phyloP scores from a whole-genome alignment of 2,113 vertebrate genomes.

The Anolis carolinensis region DNA sequence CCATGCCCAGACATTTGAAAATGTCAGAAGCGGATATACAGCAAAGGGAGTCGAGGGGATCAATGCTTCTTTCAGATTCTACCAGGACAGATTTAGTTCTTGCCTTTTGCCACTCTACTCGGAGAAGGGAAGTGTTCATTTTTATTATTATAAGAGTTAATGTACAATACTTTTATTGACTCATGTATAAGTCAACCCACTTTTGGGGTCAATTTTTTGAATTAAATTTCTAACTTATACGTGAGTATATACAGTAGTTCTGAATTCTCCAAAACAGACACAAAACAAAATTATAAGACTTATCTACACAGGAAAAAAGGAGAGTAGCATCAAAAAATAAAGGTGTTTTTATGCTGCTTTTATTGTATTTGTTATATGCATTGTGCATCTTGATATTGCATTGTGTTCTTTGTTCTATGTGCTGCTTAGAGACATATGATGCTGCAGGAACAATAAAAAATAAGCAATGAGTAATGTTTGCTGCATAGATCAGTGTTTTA shows the following conservation, averaged over 20 bases:
- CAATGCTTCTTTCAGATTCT: too few relatives aligned
- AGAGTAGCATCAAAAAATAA: neutral
- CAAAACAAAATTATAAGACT: neutral
- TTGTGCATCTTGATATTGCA: neutral
- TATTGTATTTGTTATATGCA: neutral
- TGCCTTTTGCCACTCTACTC: too few relatives aligned
- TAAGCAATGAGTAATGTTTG: neutral
- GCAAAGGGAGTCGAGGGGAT: neutral
- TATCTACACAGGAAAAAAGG: neutral
- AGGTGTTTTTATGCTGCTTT: neutral
- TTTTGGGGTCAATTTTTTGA: too few relatives aligned
- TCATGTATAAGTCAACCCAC: too few relatives aligned
- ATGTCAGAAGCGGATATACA: neutral
- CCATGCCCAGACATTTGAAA: too few relatives aligned
- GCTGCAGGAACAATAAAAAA: neutral
- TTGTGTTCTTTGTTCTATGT: neutral
- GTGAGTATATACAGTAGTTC: too few relatives aligned
- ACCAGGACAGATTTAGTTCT: too few relatives aligned
- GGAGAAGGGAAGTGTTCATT: too few relatives aligned
- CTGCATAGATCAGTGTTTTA: neutral
- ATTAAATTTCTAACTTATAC: too few relatives aligned
- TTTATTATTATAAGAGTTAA: too few relatives aligned
- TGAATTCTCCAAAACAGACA: neutral
- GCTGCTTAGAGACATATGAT: neutral
- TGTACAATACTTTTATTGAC: too few relatives aligned